Conservation (phyloP, 1,140 invertebrate species). For the Drosophila virilis region DNA sequence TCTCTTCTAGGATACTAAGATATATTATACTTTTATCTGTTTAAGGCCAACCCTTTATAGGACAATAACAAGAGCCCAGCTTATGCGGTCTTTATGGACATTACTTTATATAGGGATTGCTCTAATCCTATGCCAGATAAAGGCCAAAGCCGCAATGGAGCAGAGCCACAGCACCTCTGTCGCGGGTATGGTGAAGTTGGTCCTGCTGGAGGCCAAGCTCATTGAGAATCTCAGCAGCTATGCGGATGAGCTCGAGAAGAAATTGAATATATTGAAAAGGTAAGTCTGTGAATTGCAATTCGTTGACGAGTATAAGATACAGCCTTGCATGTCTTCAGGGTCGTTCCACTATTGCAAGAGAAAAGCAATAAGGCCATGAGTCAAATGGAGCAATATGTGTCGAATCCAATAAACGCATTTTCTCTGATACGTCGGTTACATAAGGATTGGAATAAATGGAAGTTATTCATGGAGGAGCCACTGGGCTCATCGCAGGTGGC, state of each 20-base stretch:
- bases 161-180: constrained; percentile 88
- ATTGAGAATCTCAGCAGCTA: constrained; percentile 92
- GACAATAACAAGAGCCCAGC: too few relatives aligned
- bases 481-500: constrained; percentile 84
- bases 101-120: too few relatives aligned
- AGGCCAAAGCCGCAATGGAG: neutral
- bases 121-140: too few relatives aligned
- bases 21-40: too few relatives aligned
- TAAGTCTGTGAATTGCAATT: neutral
- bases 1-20: too few relatives aligned
- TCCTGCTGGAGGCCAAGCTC: constrained; percentile 93
- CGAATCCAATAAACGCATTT: constrained; percentile 59
- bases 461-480: constrained; percentile 32
- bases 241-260: constrained; percentile 85
- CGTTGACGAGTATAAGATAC: too few relatives aligned
- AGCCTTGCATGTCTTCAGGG: neutral
- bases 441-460: constrained; percentile 57
- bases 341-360: constrained; percentile 85
- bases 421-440: constrained; percentile 58
- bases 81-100: too few relatives aligned
- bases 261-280: constrained; percentile 51
- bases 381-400: constrained; percentile 85
- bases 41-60: too few relatives aligned
- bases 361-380: constrained; percentile 90
- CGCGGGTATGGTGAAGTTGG: constrained; percentile 92